Conservation (phyloP, 92 coral and sea anemone species). For the Porites lobata region DNA sequence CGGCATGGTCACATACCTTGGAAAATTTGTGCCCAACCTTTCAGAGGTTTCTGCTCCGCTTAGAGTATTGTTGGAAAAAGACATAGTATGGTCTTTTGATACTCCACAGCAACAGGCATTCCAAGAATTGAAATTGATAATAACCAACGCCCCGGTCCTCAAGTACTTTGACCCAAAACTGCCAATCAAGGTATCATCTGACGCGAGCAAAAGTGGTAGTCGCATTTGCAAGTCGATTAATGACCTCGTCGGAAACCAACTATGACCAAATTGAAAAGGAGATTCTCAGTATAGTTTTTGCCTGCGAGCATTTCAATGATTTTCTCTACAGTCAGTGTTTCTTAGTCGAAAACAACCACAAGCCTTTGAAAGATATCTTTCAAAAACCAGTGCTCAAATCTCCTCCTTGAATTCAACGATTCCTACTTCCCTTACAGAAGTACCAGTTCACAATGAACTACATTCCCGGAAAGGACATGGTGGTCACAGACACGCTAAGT, state of each 20-base stretch:
- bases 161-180: conserved; percentile 5
- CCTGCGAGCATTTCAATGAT: conserved; percentile 38
- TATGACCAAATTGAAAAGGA: conserved; percentile 60
- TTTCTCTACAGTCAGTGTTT: too few species aligned
- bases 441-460: conserved; percentile 1
- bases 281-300: conserved; percentile 35
- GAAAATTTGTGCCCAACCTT: too few species aligned
- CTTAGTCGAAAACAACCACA: too few species aligned
- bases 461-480: background rate
- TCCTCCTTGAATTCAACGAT: conserved; percentile 19
- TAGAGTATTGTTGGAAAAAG: conserved; percentile 1
- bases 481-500: conserved; percentile 21
- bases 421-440: conserved; percentile 9
- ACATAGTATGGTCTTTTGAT: background rate
- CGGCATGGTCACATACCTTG: conserved; percentile 10
- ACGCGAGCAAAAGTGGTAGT: conserved; percentile 32
- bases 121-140: background rate
- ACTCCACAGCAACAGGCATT: background rate
- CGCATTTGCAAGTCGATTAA: conserved; percentile 36
- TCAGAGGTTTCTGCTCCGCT: too few species aligned
- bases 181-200: conserved; percentile 32
- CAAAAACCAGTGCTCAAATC: conserved; percentile 31
- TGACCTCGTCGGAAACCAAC: conserved; percentile 49
- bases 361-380: background rate
- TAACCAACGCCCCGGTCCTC: conserved; percentile 5